These are phyloP conservation scores for Chaetodon auriga DNA, from an alignment of 2,113 vertebrate genomes.

Conservation along the genomic window DNA sequence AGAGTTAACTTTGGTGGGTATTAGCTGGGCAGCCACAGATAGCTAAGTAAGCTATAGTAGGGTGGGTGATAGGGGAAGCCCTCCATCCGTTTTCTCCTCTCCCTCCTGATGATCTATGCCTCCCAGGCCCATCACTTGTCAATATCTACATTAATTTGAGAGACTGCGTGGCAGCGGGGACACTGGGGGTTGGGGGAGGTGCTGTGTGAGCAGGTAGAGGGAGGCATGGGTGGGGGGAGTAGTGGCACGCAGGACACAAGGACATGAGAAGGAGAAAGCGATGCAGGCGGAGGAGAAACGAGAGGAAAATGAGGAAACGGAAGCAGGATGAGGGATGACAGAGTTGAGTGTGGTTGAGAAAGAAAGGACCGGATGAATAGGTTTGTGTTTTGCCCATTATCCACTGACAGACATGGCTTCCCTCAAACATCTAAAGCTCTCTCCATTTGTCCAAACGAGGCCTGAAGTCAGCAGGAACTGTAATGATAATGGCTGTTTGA, in stretches of 20 bases:
- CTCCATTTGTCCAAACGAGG: constrained; percentile 52
- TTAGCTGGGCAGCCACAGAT: not conserved
- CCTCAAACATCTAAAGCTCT: constrained; percentile 47
- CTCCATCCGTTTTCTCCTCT: constrained; percentile 53
- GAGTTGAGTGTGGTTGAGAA: constrained; percentile 4
- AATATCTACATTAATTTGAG: constrained; percentile 87
- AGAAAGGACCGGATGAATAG: constrained; percentile 14
- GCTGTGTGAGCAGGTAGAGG: constrained; percentile 45
- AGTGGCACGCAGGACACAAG: constrained; percentile 64
- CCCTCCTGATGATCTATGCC: constrained; percentile 78
- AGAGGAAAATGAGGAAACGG: constrained; percentile 51
- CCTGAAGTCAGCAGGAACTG: constrained; percentile 61
- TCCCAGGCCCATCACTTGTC: constrained; percentile 83
- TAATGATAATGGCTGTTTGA: constrained; percentile 64
- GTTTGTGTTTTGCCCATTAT: constrained; percentile 45
- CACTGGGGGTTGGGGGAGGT: constrained; percentile 57
- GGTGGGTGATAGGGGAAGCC: constrained; percentile 10
- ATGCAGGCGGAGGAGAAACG: constrained; percentile 36
- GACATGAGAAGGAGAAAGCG: constrained; percentile 75
- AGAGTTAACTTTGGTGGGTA: not conserved
- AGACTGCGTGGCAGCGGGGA: constrained; percentile 59
- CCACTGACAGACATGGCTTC: constrained; percentile 17
- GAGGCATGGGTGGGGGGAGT: constrained; percentile 22
- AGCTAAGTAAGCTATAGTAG: not conserved
- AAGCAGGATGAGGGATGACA: constrained; percentile 34